These are phyloP conservation scores for Pedicia rivosa DNA, from an alignment of 2,888 invertebrate species.

Conservation along the genomic window DNA sequence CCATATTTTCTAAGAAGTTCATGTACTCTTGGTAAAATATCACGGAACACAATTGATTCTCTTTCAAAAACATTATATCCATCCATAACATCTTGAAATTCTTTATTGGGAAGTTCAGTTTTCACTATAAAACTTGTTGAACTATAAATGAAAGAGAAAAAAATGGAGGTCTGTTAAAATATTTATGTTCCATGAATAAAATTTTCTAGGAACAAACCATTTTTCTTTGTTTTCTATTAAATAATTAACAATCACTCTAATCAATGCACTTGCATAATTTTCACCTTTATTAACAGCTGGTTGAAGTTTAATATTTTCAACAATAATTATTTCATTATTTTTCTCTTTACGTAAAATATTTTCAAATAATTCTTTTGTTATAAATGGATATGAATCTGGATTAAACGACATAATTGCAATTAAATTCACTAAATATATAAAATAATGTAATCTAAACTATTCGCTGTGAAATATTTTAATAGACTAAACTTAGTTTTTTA, in stretches of 20 bases:
- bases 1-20: background rate
- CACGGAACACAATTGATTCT: background rate
- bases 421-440: too few species aligned
- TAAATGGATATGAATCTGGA: slow-evolving; percentile 18
- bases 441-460: too few species aligned
- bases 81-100: background rate
- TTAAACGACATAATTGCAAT: too few species aligned
- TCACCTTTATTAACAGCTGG: slow-evolving; percentile 21
- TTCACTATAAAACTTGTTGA: background rate
- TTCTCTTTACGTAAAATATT: slow-evolving; percentile 14
- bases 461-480: too few species aligned
- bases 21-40: background rate
- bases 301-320: slow-evolving; percentile 14
- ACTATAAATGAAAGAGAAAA: too few species aligned
- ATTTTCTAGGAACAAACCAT: too few species aligned
- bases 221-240: slow-evolving; percentile 9
- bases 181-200: too few species aligned
- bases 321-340: slow-evolving; percentile 16
- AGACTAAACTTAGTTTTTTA: too few species aligned
- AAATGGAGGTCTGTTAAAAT: too few species aligned
- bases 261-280: slow-evolving; percentile 21
- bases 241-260: slow-evolving; percentile 15
- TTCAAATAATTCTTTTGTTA: slow-evolving; percentile 19
- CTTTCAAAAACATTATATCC: background rate
- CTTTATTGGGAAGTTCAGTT: background rate